These are phyloP conservation scores for Ictalurus punctatus DNA, from an alignment of 2,113 vertebrate genomes.

Conservation along the genomic window DNA sequence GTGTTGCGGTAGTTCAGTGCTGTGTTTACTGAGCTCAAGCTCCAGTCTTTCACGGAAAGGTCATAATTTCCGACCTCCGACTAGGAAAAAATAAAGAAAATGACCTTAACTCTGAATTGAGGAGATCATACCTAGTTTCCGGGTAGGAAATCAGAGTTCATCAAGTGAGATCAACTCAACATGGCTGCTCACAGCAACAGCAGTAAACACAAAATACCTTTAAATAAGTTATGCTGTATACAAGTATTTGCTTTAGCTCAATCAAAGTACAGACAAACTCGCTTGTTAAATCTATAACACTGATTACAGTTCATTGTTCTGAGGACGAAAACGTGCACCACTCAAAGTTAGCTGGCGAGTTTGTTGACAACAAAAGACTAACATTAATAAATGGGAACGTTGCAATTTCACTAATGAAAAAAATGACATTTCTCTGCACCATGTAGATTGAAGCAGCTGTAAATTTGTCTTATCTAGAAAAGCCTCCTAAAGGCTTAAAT, in stretches of 20 bases:
- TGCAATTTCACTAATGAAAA: neutral
- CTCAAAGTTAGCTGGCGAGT: neutral
- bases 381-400: neutral
- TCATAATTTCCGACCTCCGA: neutral
- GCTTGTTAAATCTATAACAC: neutral
- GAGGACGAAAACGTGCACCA: neutral
- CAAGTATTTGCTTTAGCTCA: neutral
- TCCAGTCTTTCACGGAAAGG: neutral
- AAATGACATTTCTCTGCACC: neutral
- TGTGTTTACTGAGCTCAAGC: neutral
- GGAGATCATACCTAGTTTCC: too few relatives aligned
- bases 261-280: neutral
- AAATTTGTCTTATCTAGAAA: neutral
- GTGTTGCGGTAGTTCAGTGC: neutral
- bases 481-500: neutral
- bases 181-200: neutral
- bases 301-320: neutral
- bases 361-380: neutral
- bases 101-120: neutral
- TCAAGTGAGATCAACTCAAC: neutral
- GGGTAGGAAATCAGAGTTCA: neutral
- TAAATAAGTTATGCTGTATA: neutral
- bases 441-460: neutral
- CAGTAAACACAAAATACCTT: neutral
- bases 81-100: neutral